phyloP scores from a whole-genome alignment of 2,113 vertebrate genomes.

The Casuarius casuarius region DNA sequence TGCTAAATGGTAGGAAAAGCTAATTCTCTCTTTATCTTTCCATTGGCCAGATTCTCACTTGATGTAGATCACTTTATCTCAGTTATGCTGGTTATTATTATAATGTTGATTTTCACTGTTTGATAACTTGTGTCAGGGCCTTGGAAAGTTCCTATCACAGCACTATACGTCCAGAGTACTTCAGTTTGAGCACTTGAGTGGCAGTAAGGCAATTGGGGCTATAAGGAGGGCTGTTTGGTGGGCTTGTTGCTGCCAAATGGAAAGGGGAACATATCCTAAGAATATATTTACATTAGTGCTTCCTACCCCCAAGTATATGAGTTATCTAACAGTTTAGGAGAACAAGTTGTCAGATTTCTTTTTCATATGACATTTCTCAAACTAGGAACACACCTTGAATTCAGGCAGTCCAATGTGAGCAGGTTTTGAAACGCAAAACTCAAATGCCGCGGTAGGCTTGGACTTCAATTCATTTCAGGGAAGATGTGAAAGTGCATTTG shows the following conservation, averaged over 20 bases:
- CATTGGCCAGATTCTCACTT: neutral
- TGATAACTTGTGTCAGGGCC: neutral
- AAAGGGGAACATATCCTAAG: neutral
- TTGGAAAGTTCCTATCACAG: neutral
- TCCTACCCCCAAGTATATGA: neutral
- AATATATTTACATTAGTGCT: neutral
- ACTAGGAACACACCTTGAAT: neutral
- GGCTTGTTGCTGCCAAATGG: neutral
- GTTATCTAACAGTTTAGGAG: neutral
- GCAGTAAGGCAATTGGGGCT: neutral
- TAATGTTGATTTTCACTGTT: neutral
- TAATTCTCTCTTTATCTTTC: slow-evolving; percentile 1
- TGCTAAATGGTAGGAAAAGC: neutral
- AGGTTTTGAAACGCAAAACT: neutral
- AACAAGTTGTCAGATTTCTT: neutral
- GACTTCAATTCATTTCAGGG: neutral
- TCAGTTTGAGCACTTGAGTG: neutral
- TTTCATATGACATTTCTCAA: neutral
- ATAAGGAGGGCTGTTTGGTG: neutral
- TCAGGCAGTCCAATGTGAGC: neutral
- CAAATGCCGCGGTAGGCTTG: neutral
- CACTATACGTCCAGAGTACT: neutral
- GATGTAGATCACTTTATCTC: neutral
- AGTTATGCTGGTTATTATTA: neutral
- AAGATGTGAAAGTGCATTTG: neutral